Conservation (phyloP, 1,140 invertebrate genomes). For the Drosophila chauvacae region DNA sequence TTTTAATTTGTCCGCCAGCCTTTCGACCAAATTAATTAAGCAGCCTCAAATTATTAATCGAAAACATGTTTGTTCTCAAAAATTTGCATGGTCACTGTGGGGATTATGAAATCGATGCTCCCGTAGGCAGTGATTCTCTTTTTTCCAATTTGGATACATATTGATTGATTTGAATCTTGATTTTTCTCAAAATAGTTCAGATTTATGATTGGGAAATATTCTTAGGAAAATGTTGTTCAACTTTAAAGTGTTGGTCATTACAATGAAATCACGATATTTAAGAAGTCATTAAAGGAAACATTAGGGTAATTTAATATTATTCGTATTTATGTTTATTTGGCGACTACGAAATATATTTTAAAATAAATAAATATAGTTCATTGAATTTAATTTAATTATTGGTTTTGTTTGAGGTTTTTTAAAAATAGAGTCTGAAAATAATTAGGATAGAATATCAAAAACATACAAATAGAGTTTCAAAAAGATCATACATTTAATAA, state of each 20-base stretch:
- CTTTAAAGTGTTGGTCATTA: neutral
- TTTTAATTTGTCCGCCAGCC: conserved; percentile 25
- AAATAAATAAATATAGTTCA: no score
- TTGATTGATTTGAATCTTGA: neutral
- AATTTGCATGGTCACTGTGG: conserved; percentile 39
- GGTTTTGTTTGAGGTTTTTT: neutral
- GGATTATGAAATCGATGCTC: conserved; percentile 9
- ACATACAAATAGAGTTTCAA: no score
- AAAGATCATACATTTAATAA: no score
- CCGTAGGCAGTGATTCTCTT: neutral
- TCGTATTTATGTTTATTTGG: no score
- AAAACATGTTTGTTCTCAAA: conserved; percentile 26
- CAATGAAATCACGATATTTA: neutral
- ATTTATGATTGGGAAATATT: neutral
- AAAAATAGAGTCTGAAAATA: no score
- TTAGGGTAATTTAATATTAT: no score
- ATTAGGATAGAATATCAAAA: no score
- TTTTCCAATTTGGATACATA: neutral
- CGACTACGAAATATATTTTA: no score
- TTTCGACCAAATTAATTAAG: conserved; percentile 38
- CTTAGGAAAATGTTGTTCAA: neutral
- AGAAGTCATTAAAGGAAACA: neutral
- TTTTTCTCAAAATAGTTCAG: neutral
- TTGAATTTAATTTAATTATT: no score
- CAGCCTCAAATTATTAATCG: conserved; percentile 36